Evolutionary conservation across 1,140 invertebrate genomes (phyloP).

Genomic region (Wiebesia pumilae): DNA sequence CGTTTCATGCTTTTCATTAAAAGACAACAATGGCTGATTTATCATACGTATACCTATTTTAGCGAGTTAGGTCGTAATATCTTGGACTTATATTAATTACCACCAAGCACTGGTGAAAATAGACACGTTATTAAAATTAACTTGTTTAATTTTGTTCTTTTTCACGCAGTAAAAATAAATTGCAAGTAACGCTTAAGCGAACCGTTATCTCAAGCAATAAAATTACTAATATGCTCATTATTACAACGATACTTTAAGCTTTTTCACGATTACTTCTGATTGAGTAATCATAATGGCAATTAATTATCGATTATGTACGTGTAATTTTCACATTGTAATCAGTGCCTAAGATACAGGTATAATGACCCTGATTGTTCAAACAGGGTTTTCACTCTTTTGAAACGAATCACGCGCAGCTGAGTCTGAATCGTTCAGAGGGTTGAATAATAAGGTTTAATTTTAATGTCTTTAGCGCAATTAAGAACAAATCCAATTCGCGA

Average conservation of each 20-base stretch:
- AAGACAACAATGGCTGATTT: no score
- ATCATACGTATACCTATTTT: no score
- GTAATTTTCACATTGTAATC: not conserved
- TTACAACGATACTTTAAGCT: not conserved
- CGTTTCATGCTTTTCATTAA: no score
- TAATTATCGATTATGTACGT: slow-evolving; percentile 11
- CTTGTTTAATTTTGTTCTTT: not conserved
- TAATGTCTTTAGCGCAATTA: not conserved
- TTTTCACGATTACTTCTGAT: not conserved
- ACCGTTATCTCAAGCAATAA: not conserved
- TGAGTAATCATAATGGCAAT: not conserved
- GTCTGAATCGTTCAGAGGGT: not conserved
- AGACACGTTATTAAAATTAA: no score
- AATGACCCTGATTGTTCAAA: not conserved
- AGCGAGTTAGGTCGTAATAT: no score
- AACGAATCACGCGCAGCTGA: not conserved
- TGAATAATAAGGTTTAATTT: not conserved
- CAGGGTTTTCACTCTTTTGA: not conserved
- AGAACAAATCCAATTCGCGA: not conserved
- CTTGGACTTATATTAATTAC: no score
- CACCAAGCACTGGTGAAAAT: no score
- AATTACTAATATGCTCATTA: not conserved
- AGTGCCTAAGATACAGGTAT: not conserved
- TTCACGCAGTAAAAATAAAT: not conserved
- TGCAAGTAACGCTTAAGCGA: not conserved